Evolutionary conservation across 2,113 vertebrate species (phyloP), one percentile per base, ranked within the genome.

Genomic region (Grallaria varia): DNA sequence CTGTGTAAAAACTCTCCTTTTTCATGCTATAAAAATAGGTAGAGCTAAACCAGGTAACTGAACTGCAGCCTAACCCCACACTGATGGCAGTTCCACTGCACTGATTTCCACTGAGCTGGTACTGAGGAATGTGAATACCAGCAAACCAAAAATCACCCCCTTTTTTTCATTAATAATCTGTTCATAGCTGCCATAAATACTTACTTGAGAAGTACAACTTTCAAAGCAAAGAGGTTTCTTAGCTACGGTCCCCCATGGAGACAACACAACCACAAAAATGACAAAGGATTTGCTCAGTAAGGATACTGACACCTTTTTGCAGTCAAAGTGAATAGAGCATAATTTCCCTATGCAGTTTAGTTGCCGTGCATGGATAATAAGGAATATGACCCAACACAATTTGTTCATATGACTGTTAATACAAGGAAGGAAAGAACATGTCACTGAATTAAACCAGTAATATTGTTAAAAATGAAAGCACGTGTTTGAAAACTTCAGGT

Each of bases 321-420:
- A 80, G 53, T 64, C 66, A 49, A 50, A 81, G 14, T 64, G 24
- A 95, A 90, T 12, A 14, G 21, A 89, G 49, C 11, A 28, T 50
- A 85, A 62, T 77, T 93, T 78, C 76, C 71, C 39, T 58, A 40
- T 9, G 35, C 42, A 55, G 44, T 95, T 75, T 30, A 82, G 72
- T 93, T 95, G 69, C 71, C 87, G 55, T 17, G 30, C 80, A 89
- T 64, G 73, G 55, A 77, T 95, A 97, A 73, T 24, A 27, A 75
- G 30, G 16, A 44, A 37, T 47, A 76, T 27, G 83, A 90, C 25
- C 88, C 89, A 93, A 88, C 45, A 39, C 56, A 92, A 66, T 92
- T 91, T 93, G 64, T 55, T 81, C 63, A 75, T 59, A 53, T n/a
- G 52, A 86, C 25, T 73, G 87, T 60, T 92, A 47, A 35, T 75